Evolutionary conservation across 2,888 invertebrate species (phyloP).

Genomic region (Anodontia alba): DNA sequence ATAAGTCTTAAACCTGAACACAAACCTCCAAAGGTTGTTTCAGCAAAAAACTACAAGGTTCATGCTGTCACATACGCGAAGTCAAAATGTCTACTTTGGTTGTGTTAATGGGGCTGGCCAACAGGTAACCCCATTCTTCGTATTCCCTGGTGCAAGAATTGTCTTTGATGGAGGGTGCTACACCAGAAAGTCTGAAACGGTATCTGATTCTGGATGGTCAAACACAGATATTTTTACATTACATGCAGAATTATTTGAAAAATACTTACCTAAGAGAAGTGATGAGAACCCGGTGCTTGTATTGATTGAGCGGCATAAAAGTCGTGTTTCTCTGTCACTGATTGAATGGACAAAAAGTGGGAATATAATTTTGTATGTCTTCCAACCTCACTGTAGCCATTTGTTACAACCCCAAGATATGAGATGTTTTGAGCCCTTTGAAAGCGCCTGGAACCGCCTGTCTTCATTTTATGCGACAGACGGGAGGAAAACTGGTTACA

Average conservation of each 20-base stretch:
- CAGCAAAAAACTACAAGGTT: slow-evolving; percentile 10
- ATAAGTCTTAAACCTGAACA: slow-evolving; percentile 33
- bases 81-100: slow-evolving; percentile 21
- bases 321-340: slow-evolving; percentile 31
- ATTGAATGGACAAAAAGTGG: slow-evolving; percentile 40
- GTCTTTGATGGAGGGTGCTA: slow-evolving; percentile 30
- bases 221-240: slow-evolving; percentile 35
- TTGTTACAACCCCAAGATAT: slow-evolving; percentile 41
- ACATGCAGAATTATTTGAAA: slow-evolving; percentile 33
- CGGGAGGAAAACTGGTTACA: slow-evolving; percentile 11
- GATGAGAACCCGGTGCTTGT: slow-evolving; percentile 19
- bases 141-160: slow-evolving; percentile 26
- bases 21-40: slow-evolving; percentile 33
- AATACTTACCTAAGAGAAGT: slow-evolving; percentile 3
- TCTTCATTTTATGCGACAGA: slow-evolving; percentile 26
- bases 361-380: slow-evolving; percentile 42
- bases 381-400: slow-evolving; percentile 50
- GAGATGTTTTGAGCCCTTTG: slow-evolving; percentile 43
- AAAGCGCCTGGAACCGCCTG: slow-evolving; percentile 22
- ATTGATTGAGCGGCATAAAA: slow-evolving; percentile 50
- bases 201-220: slow-evolving; percentile 35
- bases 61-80: slow-evolving; percentile 33
- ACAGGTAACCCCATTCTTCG: slow-evolving; percentile 33
- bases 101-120: slow-evolving; percentile 31
- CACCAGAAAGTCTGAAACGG: slow-evolving; percentile 23